Evolutionary conservation across 2,797 vertebrate species (phyloP).

Genomic region (Cynodonichthys magdalenae): DNA sequence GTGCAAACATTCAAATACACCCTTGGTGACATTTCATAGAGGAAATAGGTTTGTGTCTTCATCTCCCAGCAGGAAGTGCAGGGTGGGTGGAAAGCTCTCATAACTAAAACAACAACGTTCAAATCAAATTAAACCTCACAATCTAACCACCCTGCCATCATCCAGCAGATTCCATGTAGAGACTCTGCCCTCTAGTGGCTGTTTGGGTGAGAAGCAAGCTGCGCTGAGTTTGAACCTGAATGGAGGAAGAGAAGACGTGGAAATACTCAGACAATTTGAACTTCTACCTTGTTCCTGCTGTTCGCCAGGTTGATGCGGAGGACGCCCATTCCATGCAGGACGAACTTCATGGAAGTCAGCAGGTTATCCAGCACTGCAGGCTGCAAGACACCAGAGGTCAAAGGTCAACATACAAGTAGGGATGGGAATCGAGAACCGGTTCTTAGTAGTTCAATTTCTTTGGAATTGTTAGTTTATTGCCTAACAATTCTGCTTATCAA

Average conservation of each 20-base stretch:
- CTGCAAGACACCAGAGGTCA: slow-evolving; percentile 54
- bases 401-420: neutral
- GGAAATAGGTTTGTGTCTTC: slow-evolving; percentile 47
- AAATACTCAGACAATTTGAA: neutral
- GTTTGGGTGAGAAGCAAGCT: slow-evolving; percentile 11
- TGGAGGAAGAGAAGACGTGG: neutral
- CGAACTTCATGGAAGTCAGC: slow-evolving; percentile 85
- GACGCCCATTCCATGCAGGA: slow-evolving; percentile 83
- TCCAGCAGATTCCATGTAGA: slow-evolving; percentile 6
- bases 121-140: slow-evolving; percentile 51
- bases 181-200: slow-evolving; percentile 62
- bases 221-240: neutral
- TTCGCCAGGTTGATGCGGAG: slow-evolving; percentile 81
- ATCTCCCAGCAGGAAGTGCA: slow-evolving; percentile 41
- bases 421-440: too few species aligned
- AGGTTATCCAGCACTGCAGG: slow-evolving; percentile 84
- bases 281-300: slow-evolving; percentile 79
- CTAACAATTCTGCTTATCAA: too few species aligned
- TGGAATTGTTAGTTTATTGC: too few species aligned
- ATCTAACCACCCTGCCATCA: slow-evolving; percentile 32
- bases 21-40: slow-evolving; percentile 36
- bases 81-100: slow-evolving; percentile 44
- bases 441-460: too few species aligned
- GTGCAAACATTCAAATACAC: slow-evolving; percentile 17
- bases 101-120: slow-evolving; percentile 45